Percentiles rank a stretch among this genome's conserved stretches.
phyloP scores from a whole-genome alignment of 1,140 invertebrate species.

The Phymastichus coffea region DNA sequence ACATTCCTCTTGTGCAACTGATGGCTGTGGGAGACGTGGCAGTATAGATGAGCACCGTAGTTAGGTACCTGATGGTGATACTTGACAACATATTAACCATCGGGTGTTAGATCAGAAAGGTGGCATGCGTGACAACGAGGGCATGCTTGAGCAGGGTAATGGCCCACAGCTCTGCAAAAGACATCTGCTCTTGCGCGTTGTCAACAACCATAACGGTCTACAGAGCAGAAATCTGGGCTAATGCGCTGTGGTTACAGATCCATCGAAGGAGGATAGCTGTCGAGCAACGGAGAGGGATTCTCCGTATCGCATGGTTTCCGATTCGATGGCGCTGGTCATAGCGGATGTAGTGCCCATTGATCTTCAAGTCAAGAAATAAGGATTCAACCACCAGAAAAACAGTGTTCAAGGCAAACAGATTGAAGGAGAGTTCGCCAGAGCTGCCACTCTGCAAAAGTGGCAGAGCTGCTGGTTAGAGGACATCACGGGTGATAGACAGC shows the following conservation, averaged over 20 bases:
- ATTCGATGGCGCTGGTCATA: slow-evolving; percentile 16
- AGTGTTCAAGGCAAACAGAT: not conserved
- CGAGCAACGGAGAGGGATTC: not conserved
- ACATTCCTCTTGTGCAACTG: not conserved
- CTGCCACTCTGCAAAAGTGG: too few relatives aligned
- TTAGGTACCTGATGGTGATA: slow-evolving; percentile 33
- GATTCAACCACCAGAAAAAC: not conserved
- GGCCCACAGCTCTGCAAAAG: slow-evolving; percentile 23
- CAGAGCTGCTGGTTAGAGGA: slow-evolving; percentile 1
- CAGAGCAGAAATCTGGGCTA: slow-evolving; percentile 18
- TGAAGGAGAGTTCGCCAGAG: not conserved
- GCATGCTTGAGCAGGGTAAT: slow-evolving; percentile 25
- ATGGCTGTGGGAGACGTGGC: not conserved
- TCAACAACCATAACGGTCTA: slow-evolving; percentile 30
- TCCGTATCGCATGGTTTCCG: slow-evolving; percentile 32
- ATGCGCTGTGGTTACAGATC: not conserved
- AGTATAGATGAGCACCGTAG: too few relatives aligned
- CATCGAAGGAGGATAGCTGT: not conserved
- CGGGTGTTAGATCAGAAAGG: slow-evolving; percentile 23
- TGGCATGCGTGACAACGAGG: slow-evolving; percentile 9
- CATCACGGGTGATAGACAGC: slow-evolving; percentile 27
- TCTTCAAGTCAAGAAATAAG: not conserved
- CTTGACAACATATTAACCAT: slow-evolving; percentile 27
- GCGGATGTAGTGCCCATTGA: not conserved
- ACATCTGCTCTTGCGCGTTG: slow-evolving; percentile 21